Base-by-base conservation (phyloP, 1,140 invertebrate genomes). In the Grapholita molesta region DNA sequence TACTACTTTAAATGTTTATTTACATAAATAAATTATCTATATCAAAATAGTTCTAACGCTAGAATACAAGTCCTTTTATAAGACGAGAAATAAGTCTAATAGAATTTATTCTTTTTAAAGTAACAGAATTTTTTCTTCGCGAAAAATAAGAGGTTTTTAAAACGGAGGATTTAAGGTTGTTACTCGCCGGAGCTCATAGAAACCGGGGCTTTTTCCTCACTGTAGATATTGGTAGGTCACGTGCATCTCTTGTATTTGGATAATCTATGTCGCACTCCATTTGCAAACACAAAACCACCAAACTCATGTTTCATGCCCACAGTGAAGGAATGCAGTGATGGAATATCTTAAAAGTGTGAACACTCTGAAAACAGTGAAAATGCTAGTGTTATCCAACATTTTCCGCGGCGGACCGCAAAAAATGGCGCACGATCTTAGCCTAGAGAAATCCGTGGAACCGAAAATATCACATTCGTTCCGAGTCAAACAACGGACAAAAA, bases 321-420 rank as follows among this genome's bases (percentile, higher is more conserved):
- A 33, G 64, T 85, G 78, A 84, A 80, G 89, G 86, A 89, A 88
- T 90, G 86, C 85, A 91, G 87, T 88, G 87, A 90, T 91, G 89
- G 89, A 91, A 87, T 85, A 80, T 85, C 80, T 89, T 75, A 85
- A 76, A 69, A 79, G 84, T 77, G 79, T 84, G 42, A 70, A 79
- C 83, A 81, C 85, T 55, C 83, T 89, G 68, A 89, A 85, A 85
- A 82, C 86, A 71, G 82, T 91, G 77, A 91, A 90, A 89, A 91
- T 91, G 89, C 85, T 90, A 72, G 89, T 91, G 76, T 75, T 91
- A 23, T 90, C 89, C 42, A 91, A 90, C 72, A 89, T 91, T 81
- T 88, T 90, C 67, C 88, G 89, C 42, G 84, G 73, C 68, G 84
- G 82, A 66, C 79, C 77, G 57, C 83, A 83, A 64, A 84, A 86